Evolutionary conservation across 1,140 invertebrate species (phyloP), one percentile per base, ranked within the genome.

Genomic region (Temnothorax nylanderi): DNA sequence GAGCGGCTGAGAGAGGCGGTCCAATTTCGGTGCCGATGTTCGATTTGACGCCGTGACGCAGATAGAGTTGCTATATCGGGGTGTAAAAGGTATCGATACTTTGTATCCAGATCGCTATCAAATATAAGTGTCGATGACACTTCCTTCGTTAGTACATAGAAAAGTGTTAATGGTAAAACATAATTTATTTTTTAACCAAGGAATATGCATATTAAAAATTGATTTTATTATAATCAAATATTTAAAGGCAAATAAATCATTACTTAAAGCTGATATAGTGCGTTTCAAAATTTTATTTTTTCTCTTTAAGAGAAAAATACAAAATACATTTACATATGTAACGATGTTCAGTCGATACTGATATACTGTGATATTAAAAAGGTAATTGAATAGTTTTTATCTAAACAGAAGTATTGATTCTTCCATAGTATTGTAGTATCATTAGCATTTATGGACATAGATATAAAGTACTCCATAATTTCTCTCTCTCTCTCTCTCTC

Each of bases 11-110:
- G 78, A 76, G 72, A 60, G 65, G 58, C 60, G 41, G 78, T 82
- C 65, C 80, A 82, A 82, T 82, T 82, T 82, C 85, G 26, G 34
- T 69, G 37, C 56, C 65, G 41, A 37, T 56, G 51, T 80, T 86
- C 77, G 82, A 81, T 60, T 71, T 58, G 32, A 60, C 58, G 71
- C 58, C 41, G 64, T 51, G 32, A 56, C 51, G 64, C 44, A 58
- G 58, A 11, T 51, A 58, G 18, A 82, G 18, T 56, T 21, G 16
- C 37, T 41, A n/a, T 71, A 74, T 74, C n/a, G 16, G n/a, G n/a
- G 1, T 5, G n/a, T 41, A 58, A n/a, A n/a, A 58, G 41, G 16
- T 82, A 47, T 72, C 21, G 16, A 60, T 82, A 72, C 54, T 60
- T 82, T 18, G 44, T n/a, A n/a, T 32, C 3, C 41, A 58, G 44